phyloP scores from a whole-genome alignment of 2,888 invertebrate species.

The Andrena minutula region DNA sequence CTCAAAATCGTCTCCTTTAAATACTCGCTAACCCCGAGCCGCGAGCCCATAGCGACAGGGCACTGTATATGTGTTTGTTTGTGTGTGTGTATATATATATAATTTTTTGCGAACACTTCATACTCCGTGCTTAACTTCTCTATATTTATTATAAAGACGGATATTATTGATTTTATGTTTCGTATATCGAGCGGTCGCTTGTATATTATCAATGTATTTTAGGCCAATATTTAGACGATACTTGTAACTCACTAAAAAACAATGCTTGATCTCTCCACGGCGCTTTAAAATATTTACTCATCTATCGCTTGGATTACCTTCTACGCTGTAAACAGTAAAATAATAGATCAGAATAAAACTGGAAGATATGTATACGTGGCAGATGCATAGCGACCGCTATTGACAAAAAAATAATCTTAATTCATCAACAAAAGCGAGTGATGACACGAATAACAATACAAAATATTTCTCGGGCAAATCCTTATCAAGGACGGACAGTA shows the following conservation, averaged over 20 bases:
- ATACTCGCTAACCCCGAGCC: too few species aligned
- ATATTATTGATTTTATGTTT: slow-evolving; percentile 40
- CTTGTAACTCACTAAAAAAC: slow-evolving; percentile 42
- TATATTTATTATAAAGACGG: slow-evolving; percentile 50
- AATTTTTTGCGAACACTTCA: slow-evolving; percentile 56
- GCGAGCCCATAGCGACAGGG: too few species aligned
- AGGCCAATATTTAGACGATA: slow-evolving; percentile 40
- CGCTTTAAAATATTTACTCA: slow-evolving; percentile 32
- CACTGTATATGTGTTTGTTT: too few species aligned
- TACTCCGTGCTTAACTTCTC: slow-evolving; percentile 48
- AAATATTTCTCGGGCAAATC: slow-evolving; percentile 56
- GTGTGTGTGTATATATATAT: not conserved
- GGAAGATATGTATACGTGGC: slow-evolving; percentile 26
- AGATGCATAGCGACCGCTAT: slow-evolving; percentile 51
- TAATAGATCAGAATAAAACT: slow-evolving; percentile 31
- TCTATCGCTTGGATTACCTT: slow-evolving; percentile 34
- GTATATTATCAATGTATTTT: slow-evolving; percentile 37
- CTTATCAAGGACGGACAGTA: slow-evolving; percentile 71
- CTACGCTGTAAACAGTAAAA: slow-evolving; percentile 38
- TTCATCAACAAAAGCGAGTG: slow-evolving; percentile 32
- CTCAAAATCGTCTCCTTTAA: too few species aligned
- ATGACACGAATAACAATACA: slow-evolving; percentile 48
- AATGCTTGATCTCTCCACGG: slow-evolving; percentile 16
- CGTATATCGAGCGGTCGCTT: slow-evolving; percentile 59
- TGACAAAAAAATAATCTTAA: slow-evolving; percentile 35